Evolutionary conservation across 2,797 vertebrate genomes (phyloP).

Genomic region (Epinephelus coioides): DNA sequence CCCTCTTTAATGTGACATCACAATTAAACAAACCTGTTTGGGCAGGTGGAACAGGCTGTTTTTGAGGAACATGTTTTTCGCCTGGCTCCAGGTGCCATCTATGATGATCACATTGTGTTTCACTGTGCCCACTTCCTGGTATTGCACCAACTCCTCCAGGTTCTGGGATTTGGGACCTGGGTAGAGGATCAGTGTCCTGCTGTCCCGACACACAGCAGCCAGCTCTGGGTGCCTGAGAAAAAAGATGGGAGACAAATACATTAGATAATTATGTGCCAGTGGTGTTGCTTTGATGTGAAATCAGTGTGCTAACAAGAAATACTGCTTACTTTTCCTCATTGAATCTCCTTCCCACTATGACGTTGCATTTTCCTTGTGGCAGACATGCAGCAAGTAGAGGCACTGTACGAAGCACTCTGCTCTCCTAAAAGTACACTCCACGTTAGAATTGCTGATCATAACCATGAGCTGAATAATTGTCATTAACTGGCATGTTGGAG

Average conservation of each 20-base stretch:
- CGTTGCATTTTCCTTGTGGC: constrained; percentile 92
- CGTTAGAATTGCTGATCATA: neutral
- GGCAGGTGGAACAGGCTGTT: constrained; percentile 94
- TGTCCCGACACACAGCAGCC: constrained; percentile 90
- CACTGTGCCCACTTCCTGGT: constrained; percentile 68
- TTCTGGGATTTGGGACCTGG: constrained; percentile 93
- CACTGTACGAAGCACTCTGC: constrained; percentile 94
- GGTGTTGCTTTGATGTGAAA: neutral
- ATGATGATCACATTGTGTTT: constrained; percentile 93
- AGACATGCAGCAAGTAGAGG: constrained; percentile 95
- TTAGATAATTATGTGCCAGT: neutral
- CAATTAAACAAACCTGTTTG: constrained; percentile 88
- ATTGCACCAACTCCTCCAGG: constrained; percentile 90
- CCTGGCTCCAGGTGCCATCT: constrained; percentile 98
- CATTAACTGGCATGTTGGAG: neutral
- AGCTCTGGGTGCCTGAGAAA: constrained; percentile 91
- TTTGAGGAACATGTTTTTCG: constrained; percentile 98
- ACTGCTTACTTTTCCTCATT: constrained; percentile 92
- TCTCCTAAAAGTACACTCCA: constrained; percentile 86
- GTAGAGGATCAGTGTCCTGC: constrained; percentile 92
- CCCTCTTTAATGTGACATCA: too few species aligned
- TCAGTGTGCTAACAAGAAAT: neutral
- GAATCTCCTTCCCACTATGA: constrained; percentile 94
- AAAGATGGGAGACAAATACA: neutral
- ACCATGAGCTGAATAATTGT: neutral